A percentile compares a stretch with the other conserved stretches of the same genome.
phyloP scores from a whole-genome alignment of 2,113 vertebrate species.

The Microcebus ravelobensis region DNA sequence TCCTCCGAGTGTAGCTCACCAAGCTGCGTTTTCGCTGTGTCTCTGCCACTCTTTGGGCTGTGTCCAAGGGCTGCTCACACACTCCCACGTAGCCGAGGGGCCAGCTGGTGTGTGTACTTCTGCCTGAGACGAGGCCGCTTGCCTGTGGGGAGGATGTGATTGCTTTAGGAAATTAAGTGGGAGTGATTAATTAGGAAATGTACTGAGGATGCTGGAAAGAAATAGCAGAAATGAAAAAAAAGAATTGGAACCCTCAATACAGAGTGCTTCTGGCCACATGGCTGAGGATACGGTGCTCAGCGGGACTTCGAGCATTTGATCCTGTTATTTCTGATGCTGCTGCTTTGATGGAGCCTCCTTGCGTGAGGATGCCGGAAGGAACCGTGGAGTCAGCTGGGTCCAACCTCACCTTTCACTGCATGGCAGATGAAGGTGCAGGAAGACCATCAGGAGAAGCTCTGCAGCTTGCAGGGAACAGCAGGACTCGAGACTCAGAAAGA shows the following conservation, averaged over 20 bases:
- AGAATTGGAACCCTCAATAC: constrained; percentile 12
- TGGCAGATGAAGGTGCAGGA: not conserved
- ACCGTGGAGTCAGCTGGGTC: not conserved
- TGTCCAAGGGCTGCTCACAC: constrained; percentile 53
- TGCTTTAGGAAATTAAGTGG: constrained; percentile 73
- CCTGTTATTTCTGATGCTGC: not conserved
- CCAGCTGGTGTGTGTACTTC: constrained; percentile 52
- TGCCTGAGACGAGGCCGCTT: constrained; percentile 54
- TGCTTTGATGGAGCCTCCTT: not conserved
- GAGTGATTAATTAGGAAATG: constrained; percentile 77
- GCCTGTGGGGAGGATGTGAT: constrained; percentile 76
- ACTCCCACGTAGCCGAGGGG: not conserved
- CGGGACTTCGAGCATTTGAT: not conserved
- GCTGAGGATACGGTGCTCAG: not conserved
- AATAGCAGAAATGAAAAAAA: constrained; percentile 60
- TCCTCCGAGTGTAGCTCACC: not conserved
- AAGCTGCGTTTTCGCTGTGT: not conserved
- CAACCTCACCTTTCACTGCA: not conserved
- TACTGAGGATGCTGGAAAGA: constrained; percentile 64
- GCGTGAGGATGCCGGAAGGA: not conserved
- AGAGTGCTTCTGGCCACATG: constrained; percentile 39
- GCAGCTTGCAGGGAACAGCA: not conserved
- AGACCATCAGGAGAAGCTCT: not conserved
- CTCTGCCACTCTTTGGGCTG: not conserved
- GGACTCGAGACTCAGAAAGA: not conserved